Base-by-base conservation (phyloP, 1,140 invertebrate species). In the Drosophila takahashii region DNA sequence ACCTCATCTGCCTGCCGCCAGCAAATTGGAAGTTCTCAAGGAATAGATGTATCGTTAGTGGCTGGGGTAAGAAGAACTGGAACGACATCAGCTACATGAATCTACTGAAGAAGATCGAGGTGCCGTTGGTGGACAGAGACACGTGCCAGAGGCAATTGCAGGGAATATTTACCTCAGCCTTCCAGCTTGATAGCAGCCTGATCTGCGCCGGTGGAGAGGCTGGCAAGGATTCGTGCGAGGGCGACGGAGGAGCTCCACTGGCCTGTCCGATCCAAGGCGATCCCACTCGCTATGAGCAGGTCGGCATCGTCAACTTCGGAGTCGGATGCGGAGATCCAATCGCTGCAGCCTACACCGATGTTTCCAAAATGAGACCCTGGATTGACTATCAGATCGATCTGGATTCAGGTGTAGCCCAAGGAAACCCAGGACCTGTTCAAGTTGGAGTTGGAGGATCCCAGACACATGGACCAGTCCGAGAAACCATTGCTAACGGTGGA, bases 51-150 rank as follows among this genome's bases (percentile, higher is more conserved):
- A 94, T 95, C 47, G 96, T 95, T 16, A 96, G 94, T 64, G 96
- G 96, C 7, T 98, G 96, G 96, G 96, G 96, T 22, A 96, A 96
- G 89, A 93, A 95, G 60, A 79, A 95, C 62, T 95, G 95, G 94
- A 91, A 93, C 29, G 89, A 93, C 58, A 94, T 94, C 1, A 83
- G 92, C 0, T 96, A 95, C 77, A 94, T 94, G 9, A 94, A 95
- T 3, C 94, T 96, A 27, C 84, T 96, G 77, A 96, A 95, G 84
- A 93, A 93, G 77, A 86, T 95, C 0, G 93, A 93, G 29, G 27
- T 95, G 1, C 91, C 93, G 27, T 92, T 94, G 52, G 92, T 95
- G 0, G 67, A 87, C 0, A 78, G 83, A 34, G 26, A 37, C 0
- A 41, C 57, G 0, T 95, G 95, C 75, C 78, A 93, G 53, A 34